Conservation (phyloP, 2,113 vertebrate species). For the Pterophyllum scalare region DNA sequence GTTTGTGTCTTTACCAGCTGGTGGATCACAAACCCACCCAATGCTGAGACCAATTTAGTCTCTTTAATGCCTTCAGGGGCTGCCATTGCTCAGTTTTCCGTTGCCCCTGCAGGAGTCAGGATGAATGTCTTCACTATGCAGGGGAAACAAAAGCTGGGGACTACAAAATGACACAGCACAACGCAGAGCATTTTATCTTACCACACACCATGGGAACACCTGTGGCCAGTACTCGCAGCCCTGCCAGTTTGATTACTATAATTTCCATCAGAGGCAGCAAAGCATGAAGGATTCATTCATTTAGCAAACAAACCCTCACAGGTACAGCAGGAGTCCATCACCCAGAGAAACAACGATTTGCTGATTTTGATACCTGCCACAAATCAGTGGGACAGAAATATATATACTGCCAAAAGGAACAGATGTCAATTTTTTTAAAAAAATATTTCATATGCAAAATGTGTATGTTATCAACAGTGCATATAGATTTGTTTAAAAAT, state of each 20-base stretch:
- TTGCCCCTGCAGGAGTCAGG: not conserved
- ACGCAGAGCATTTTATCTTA: conserved; percentile 23
- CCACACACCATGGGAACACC: conserved; percentile 5
- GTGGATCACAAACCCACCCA: not conserved
- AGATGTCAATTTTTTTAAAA: not conserved
- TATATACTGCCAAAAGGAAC: not conserved
- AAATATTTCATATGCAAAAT: not conserved
- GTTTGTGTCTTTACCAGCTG: not conserved
- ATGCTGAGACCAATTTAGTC: not conserved
- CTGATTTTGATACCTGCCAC: conserved; percentile 11
- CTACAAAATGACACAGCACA: not conserved
- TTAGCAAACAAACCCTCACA: not conserved
- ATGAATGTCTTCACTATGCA: not conserved
- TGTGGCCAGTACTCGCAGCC: conserved; percentile 17
- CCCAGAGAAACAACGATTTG: not conserved
- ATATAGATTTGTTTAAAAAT: not conserved
- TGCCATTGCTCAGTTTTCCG: not conserved
- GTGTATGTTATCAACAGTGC: not conserved
- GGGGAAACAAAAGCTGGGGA: conserved; percentile 18
- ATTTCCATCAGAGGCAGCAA: conserved; percentile 34
- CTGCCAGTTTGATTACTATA: conserved; percentile 35
- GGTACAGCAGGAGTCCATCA: not conserved
- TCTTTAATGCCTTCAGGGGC: not conserved
- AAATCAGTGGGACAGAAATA: conserved; percentile 4
- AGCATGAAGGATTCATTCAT: conserved; percentile 29